Base-by-base conservation (phyloP, 2,797 vertebrate genomes). In the Selene dorsalis region DNA sequence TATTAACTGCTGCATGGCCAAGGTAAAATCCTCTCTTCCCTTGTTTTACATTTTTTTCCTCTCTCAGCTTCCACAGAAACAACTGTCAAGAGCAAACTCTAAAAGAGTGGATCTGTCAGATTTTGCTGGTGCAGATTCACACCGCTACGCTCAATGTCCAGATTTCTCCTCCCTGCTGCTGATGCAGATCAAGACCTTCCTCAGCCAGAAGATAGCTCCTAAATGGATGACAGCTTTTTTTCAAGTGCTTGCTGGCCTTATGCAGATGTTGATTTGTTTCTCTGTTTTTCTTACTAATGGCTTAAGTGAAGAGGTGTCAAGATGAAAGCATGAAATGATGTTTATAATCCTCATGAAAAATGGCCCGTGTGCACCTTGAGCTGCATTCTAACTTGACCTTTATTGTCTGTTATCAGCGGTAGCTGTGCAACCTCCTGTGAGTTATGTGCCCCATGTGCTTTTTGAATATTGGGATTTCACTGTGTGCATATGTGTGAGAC, bases 41-140 rank as follows among this genome's bases (percentile, higher is more conserved):
- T 69, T 80, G 65, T 87, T 87, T 90, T 64, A 88, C 53, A 84
- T 50, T 59, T 80, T 24, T 55, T 4, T n/a, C 20, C 56, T 68
- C 61, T 78, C 22, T 47, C 76, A 60, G 61, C 76, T 84, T 74
- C 89, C 65, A 71, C 84, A 81, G 90, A 87, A 64, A 60, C 81
- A 35, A 61, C 76, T 22, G 71, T 92, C 82, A 93, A 85, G 88
- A 94, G 92, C 73, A 94, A 92, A 89, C 91, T 95, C 70, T 94
- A 75, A 94, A 74, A 56, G 41, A 48, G 69, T 41, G 69, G 74
- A 81, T 68, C 65, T 66, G 75, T 74, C 79, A 68, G 74, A 78
- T 80, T 62, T 69, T 69, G 87, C 88, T 90, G 84, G 80, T 74
- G 83, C 90, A 88, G 88, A 85, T 87, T 76, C 86, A 58, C 64